Evolutionary conservation across 2,888 invertebrate species (phyloP), one percentile per base, ranked within the genome.

Genomic region (Coelogynopora nodosa): DNA sequence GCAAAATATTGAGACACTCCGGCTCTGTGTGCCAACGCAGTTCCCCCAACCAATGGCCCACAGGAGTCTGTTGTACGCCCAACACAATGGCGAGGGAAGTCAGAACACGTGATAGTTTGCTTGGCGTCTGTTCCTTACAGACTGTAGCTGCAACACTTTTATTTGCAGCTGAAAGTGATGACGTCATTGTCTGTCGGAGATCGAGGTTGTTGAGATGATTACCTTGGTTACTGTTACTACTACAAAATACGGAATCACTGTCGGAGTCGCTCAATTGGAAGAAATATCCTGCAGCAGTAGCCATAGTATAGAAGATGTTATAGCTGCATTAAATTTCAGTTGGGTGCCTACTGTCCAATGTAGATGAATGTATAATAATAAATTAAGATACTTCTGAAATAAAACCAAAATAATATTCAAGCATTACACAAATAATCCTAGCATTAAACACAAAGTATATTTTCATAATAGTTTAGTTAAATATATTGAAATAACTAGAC

Each of bases 21-120:
- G 81, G 81, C n/a, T 80, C 81, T 23, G 81, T 80, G 27, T 80
- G 81, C 81, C 81, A 80, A 5, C 81, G 81, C 23, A 80, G 81
- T 80, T 80, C 81, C n/a, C 23, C n/a, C 10, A 80, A n/a, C 81
- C 81, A 80, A 23, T 27, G 81, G 23, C 27, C 5, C 5, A 80
- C 81, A n/a, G 81, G 81, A 18, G 49, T 49, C 49, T 49, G 49
- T 49, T 49, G 5, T 18, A 49, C 49, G 5, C 49, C 49, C 5
- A 49, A 18, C 5, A 49, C 18, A 13, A 18, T 49, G 5, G 49
- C 49, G 10, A 49, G 49, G 10, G 49, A 49, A 13, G 49, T 49
- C 10, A 49, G 49, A 49, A 18, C 49, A 5, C 10, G 18, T 18
- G 49, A 49, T 18, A 49, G 49, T 18, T 49, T 49, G 18, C 49